A percentile compares a stretch with the other conserved stretches of the same genome.
These are phyloP conservation scores for Lontra canadensis DNA, from an alignment of 2,113 vertebrate species.

Conservation along the genomic window DNA sequence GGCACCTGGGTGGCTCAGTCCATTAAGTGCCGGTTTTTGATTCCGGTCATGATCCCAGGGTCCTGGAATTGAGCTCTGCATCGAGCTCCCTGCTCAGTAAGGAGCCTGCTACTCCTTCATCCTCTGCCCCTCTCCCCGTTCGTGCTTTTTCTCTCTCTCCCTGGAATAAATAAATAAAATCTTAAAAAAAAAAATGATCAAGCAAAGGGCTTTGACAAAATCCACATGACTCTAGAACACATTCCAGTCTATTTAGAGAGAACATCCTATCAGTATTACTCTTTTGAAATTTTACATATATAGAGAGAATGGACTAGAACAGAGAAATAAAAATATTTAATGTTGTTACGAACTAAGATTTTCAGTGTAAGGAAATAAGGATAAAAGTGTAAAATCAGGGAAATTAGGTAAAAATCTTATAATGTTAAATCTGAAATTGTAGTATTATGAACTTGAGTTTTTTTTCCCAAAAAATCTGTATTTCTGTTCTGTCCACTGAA, in stretches of 20 bases:
- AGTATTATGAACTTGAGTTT: background rate
- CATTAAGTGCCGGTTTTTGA: background rate
- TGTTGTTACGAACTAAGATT: background rate
- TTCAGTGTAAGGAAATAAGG: background rate
- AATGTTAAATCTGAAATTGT: constrained; percentile 4
- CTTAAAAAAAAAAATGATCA: background rate
- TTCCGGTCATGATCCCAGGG: background rate
- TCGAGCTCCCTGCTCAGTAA: background rate
- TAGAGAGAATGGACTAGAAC: background rate
- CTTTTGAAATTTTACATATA: background rate
- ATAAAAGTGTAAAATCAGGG: constrained; percentile 18
- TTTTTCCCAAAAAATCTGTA: background rate
- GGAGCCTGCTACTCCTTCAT: background rate
- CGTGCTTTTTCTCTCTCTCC: background rate
- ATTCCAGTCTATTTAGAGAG: background rate
- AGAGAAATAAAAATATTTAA: background rate
- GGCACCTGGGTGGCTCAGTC: background rate
- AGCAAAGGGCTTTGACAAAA: background rate
- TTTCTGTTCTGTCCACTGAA: background rate
- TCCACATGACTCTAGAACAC: background rate
- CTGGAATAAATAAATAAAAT: background rate
- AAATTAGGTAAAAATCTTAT: constrained; percentile 27
- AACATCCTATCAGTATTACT: background rate
- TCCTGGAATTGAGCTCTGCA: background rate
- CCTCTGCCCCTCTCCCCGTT: background rate